Evolutionary conservation across 2,888 invertebrate species (phyloP).

Genomic region (Trileptium ribeirensis): DNA sequence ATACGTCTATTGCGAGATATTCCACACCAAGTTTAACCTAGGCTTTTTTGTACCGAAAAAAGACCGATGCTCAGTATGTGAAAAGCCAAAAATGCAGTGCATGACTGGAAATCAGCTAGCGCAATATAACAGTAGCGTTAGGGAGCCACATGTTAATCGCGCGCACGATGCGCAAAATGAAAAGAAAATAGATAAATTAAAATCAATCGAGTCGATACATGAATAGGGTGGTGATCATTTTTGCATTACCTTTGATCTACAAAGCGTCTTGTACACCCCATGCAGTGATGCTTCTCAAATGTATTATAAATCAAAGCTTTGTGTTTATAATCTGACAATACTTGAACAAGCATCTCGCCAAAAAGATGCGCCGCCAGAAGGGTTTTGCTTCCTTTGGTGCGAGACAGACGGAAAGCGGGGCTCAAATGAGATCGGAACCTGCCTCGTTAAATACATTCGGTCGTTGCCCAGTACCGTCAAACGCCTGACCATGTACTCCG

Average conservation of each 20-base stretch:
- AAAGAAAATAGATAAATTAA: too few species aligned
- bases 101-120: too few species aligned
- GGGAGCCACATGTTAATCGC: too few species aligned
- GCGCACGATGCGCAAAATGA: too few species aligned
- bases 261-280: constrained; percentile 8
- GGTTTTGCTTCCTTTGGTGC: constrained; percentile 12
- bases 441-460: neutral
- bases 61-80: too few species aligned
- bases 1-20: too few species aligned
- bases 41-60: too few species aligned
- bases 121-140: too few species aligned
- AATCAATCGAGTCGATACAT: too few species aligned
- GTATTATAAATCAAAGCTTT: constrained; percentile 18
- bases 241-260: constrained; percentile 17
- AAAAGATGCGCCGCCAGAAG: neutral
- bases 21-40: too few species aligned
- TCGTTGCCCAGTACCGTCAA: neutral
- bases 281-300: constrained; percentile 11
- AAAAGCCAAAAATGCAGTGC: too few species aligned
- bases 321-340: constrained; percentile 10
- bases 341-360: neutral
- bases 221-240: too few species aligned
- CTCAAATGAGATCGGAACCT: constrained; percentile 14
- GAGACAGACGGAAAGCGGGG: constrained; percentile 10
- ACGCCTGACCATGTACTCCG: neutral